Base-by-base conservation (phyloP, 2,888 invertebrate species). In the Cybosia mesomella region DNA sequence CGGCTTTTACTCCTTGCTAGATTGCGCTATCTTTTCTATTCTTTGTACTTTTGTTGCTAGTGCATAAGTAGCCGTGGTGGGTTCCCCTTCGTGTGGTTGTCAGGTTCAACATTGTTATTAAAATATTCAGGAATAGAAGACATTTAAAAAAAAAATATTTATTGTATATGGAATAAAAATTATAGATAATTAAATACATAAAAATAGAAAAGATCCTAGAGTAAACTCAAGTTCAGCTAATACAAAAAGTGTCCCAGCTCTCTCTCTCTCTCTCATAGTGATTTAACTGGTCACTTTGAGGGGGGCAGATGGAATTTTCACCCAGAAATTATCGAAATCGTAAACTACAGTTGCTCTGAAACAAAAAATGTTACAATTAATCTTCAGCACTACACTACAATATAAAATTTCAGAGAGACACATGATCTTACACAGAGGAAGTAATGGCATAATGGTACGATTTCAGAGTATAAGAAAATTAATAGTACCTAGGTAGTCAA, bases 301-400 rank as follows among this genome's bases (percentile, higher is more conserved):
- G 57, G 95, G 95, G 65, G 95, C 96, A 53, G 96, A 96, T 85
- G 96, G 96, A 64, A 96, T 95, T 61, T 95, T 95, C 10, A 96
- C 96, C 97, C 97, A 97, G 92, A 96, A 97, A 18, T 95, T 95
- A 10, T 95, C 96, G 21, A 97, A 97, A 85, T 96, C 96, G 84
- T 95, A 91, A 54, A 96, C 97, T 67, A 97, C 95, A 39, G 97
- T 97, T 21, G 95, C 96, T 83, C 97, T 96, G 93, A 11, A 82
- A 96, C 95, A 73, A 78, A 77, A 82, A 83, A 22, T 34, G 83
- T 78, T 34, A 28, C 0, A 13, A 62, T 53, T 22, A 34, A 49
- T 62, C 8, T 53, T 53, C 9, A 21, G 39, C 15, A 22, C 8
- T n/a, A n/a, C 7, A 53, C 3, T 54, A 13, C 0, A 21, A 8